Evolutionary conservation across 2,797 vertebrate species (phyloP).

Genomic region (Macrochelys suwanniensis): DNA sequence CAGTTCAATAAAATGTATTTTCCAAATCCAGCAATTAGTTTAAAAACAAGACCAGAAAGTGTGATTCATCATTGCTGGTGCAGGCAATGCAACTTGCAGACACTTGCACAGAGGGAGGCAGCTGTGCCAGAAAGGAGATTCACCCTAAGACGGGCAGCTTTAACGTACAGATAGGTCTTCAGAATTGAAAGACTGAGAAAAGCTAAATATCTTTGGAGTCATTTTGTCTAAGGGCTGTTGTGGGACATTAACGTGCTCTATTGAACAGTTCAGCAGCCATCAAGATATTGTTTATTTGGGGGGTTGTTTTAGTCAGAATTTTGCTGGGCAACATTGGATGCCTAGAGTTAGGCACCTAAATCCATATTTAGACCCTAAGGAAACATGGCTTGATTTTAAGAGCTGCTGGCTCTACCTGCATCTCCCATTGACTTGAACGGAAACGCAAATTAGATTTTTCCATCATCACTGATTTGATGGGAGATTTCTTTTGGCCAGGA

Average conservation of each 20-base stretch:
- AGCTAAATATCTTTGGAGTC: not conserved
- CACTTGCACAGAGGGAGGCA: not conserved
- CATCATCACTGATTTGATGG: not conserved
- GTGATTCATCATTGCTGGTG: not conserved
- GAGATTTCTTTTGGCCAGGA: not conserved
- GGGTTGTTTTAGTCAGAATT: not conserved
- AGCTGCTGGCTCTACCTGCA: not conserved
- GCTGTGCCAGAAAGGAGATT: not conserved
- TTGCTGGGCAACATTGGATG: not conserved
- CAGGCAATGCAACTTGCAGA: not conserved
- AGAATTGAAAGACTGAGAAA: not conserved
- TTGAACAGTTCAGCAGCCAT: not conserved
- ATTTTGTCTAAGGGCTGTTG: not conserved
- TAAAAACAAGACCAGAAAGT: constrained; percentile 7
- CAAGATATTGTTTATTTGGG: not conserved
- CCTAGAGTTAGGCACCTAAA: not conserved
- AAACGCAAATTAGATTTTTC: constrained; percentile 11
- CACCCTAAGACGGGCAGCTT: not conserved
- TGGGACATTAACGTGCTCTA: constrained; percentile 6
- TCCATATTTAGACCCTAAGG: not conserved
- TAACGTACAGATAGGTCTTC: not conserved
- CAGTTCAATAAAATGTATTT: not conserved
- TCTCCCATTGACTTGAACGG: not conserved
- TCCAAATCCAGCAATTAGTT: not conserved
- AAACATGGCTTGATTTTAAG: not conserved